Base-by-base conservation (phyloP, 1,140 invertebrate species). In the Drosophila albomicans region DNA sequence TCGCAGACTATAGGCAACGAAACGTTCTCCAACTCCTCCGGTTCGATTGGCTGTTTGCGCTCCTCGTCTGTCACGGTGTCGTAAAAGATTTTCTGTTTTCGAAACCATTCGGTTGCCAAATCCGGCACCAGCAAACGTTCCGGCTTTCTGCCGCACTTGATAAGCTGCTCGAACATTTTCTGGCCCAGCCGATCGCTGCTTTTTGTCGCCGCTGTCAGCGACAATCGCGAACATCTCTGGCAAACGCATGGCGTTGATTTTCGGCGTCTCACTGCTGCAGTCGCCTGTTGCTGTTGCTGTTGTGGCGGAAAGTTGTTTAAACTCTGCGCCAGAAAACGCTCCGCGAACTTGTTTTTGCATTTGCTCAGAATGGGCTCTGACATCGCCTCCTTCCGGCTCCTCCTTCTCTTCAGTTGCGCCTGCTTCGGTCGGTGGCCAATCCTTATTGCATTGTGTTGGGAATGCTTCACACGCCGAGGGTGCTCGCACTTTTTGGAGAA, bases 81-180 rank as follows among this genome's bases (percentile, higher is more conserved):
- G 16, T 75, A 49, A 5, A 70, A 85, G 6, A 56, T 7, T 48
- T 91, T 91, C 15, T 91, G 88, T 41, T 79, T 85, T 51, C 84
- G 89, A 38, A 75, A 91, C 88, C 88, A 91, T 2, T 84, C 75
- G 16, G 88, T 91, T 32, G 88, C 88, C 72, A 88, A 48, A 5
- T 91, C 88, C 1, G 88, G 88, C 10, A 91, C 81, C n/a, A 88
- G 46, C 45, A 91, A 16, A 1, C 81, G 75, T 8, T 91, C 67
- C n/a, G 16, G 35, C 5, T 69, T 67, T 5, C 74, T 30, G 1
- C 30, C 15, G 1, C 49, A 38, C 5, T 16, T 16, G 1, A 89
- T 35, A 1, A 89, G 52, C 48, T 78, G 77, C 35, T 86, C 76
- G 49, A 86, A 82, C 25, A 65, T 51, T 13, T 25, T 16, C 16